Conservation (phyloP, 2,888 invertebrate genomes). For the Alviniconcha strummeri region DNA sequence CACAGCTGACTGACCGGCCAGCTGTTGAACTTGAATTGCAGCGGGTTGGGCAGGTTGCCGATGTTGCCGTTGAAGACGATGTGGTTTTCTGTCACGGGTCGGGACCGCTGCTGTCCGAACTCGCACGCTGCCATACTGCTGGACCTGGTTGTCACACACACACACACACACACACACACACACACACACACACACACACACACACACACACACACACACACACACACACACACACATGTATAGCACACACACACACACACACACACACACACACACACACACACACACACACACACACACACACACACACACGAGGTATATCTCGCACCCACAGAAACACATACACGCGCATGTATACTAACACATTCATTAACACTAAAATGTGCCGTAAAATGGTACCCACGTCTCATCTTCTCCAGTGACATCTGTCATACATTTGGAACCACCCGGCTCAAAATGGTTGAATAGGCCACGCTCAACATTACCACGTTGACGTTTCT, state of each 20-base stretch:
- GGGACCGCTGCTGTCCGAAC: slow-evolving; percentile 46
- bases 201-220: neutral
- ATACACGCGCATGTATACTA: neutral
- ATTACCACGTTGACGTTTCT: neutral
- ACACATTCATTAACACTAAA: neutral
- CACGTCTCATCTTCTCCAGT: neutral
- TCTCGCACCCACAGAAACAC: neutral
- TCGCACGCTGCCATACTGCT: slow-evolving; percentile 56
- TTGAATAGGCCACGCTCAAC: neutral
- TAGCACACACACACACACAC: neutral
- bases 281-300: neutral
- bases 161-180: too few species aligned
- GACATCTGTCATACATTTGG: neutral
- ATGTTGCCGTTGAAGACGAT: slow-evolving; percentile 51
- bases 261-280: neutral
- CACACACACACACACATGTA: neutral
- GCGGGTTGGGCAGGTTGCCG: slow-evolving; percentile 49
- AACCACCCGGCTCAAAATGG: neutral
- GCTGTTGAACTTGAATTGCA: slow-evolving; percentile 48
- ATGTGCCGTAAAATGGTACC: neutral
- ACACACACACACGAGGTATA: neutral
- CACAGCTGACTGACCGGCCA: slow-evolving; percentile 51
- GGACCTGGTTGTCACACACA: slow-evolving; percentile 43
- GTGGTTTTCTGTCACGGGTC: slow-evolving; percentile 46
- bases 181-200: neutral